Conservation (phyloP, 2,797 vertebrate species). For the Enteromius anoplus region DNA sequence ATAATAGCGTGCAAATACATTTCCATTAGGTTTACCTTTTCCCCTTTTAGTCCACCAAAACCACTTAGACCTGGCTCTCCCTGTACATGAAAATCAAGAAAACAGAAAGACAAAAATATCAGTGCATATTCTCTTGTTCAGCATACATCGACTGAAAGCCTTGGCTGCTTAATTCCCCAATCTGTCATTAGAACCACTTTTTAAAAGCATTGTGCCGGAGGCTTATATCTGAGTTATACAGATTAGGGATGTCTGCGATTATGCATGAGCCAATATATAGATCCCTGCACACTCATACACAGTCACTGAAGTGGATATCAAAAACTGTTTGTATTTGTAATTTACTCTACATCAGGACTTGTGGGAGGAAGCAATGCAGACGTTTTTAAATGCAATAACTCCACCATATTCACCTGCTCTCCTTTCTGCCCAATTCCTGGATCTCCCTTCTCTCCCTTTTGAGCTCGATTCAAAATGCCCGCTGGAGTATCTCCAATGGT, state of each 20-base stretch:
- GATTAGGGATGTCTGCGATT: constrained; percentile 16
- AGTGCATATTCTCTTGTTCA: constrained; percentile 24
- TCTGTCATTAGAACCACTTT: constrained; percentile 12
- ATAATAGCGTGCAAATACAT: neutral
- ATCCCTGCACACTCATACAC: neutral
- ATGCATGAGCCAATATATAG: constrained; percentile 28
- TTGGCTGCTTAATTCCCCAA: constrained; percentile 33
- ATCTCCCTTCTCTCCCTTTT: constrained; percentile 68
- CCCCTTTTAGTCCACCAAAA: constrained; percentile 79
- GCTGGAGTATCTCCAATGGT: constrained; percentile 60
- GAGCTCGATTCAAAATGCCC: constrained; percentile 52
- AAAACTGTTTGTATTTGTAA: constrained; percentile 22
- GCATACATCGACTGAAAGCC: constrained; percentile 17
- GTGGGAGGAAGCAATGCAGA: neutral
- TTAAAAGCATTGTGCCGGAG: constrained; percentile 26
- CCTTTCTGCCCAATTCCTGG: constrained; percentile 71
- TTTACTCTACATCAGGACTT: constrained; percentile 8
- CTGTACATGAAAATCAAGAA: constrained; percentile 57
- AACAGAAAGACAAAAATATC: neutral
- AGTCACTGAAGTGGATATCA: constrained; percentile 12
- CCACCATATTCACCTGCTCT: constrained; percentile 70
- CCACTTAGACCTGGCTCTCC: constrained; percentile 77
- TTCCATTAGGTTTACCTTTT: constrained; percentile 79
- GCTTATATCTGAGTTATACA: constrained; percentile 7
- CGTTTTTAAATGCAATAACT: neutral